These are phyloP conservation scores for Lacerta agilis DNA, from an alignment of 2,797 vertebrate genomes.

Conservation along the genomic window DNA sequence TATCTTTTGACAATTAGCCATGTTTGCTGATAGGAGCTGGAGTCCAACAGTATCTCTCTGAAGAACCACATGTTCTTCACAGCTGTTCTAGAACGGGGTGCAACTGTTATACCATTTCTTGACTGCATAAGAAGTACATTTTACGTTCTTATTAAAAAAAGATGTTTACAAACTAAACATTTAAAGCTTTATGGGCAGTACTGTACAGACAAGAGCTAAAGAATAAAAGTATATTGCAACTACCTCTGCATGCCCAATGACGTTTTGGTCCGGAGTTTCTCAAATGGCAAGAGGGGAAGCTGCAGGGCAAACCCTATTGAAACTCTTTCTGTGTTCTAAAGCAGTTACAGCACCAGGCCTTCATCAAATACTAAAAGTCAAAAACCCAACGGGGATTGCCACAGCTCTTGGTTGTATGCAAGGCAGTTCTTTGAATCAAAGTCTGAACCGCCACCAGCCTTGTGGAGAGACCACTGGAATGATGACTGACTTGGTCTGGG, in stretches of 20 bases:
- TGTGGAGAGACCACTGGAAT: neutral
- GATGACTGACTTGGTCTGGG: neutral
- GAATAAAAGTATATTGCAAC: neutral
- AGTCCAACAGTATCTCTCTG: neutral
- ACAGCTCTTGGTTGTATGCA: neutral
- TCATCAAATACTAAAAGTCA: neutral
- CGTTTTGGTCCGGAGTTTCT: neutral
- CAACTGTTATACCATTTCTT: neutral
- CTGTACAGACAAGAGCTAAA: neutral
- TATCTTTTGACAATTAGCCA: neutral
- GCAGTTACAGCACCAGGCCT: neutral
- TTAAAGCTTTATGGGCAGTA: neutral
- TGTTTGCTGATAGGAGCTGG: neutral
- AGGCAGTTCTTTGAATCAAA: neutral
- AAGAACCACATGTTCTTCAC: neutral
- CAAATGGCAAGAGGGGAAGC: neutral
- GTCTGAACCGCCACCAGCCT: too few relatives aligned
- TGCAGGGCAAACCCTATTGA: neutral
- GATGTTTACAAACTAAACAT: neutral
- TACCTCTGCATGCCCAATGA: neutral
- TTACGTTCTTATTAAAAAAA: neutral
- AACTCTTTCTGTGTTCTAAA: neutral
- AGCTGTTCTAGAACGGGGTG: neutral
- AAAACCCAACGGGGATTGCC: neutral
- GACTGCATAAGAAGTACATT: neutral